Base-by-base conservation (phyloP, 1,140 invertebrate species). In the Agrypnia vestita region DNA sequence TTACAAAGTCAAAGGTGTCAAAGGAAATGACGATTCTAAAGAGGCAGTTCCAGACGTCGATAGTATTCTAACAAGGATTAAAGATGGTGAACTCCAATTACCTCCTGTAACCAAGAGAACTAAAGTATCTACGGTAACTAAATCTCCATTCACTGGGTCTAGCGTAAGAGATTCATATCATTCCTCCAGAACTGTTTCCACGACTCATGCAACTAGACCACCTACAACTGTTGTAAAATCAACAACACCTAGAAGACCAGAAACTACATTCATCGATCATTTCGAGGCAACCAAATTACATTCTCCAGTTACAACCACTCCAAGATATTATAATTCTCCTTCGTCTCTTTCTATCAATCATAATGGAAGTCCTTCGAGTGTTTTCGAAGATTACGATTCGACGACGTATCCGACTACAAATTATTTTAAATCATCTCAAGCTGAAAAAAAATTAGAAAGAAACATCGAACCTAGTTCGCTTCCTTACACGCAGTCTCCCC, bases 1-100 rank as follows among this genome's bases (percentile, higher is more conserved):
- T 55, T 94, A 94, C 64, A 96, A 96, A 87, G 94, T 96, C 1
- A 94, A 95, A 86, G 94, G 94, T 3, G 92, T 95, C 0, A 92
- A 93, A 89, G 93, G 93, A 7, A 94, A 92, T 84, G 93, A 94
- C 77, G 93, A 94, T 84, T 90, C 92, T 4, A 93, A 93, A n/a
- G 92, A 93, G 82, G 91, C 90, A n/a, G 91, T 92, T 15, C 91
- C 90, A 19, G 94, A 95, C 83, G 93, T 96, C 0, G 94, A 96
- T 80, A 94, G 93, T 1, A 96, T 96, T 83, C 90, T 96, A 51
- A 93, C 95, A 80, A 93, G 92, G 84, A 94, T 96, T 21, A 94
- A 95, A 84, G 93, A 94, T 69, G 95, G 95, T 0, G 94, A 96
- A 86, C 91, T 96, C 13, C 94, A 95, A 86, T 82, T 96, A 13